Base-by-base conservation (phyloP, 2,888 invertebrate species). In the Oegoconia quadripuncta region DNA sequence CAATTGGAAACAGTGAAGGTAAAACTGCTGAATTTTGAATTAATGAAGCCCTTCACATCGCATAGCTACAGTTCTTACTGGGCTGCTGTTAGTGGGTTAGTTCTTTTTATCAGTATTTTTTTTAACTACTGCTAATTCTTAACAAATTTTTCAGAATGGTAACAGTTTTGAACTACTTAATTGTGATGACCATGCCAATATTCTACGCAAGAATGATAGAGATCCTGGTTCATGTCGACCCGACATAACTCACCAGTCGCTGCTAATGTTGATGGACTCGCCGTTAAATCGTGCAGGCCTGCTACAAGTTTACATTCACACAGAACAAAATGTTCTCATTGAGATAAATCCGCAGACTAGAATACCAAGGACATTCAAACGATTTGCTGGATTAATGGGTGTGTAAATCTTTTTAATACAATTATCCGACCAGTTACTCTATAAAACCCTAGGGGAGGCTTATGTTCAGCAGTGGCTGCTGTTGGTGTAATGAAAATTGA, bases 361-460 rank as follows among this genome's bases (percentile, higher is more conserved):
- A 64, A 97, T 99, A 79, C 99, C 99, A 0, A 89, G 98, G 49
- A 99, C 98, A 1, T 99, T 97, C 70, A 98, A 98, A 73, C 90
- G 98, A 71, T 99, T 99, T 89, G 96, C 97, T 55, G 98, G 98
- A 8, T 83, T 99, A 29, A 98, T 99, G 94, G 97, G 97, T 97
- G 88, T 44, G 64, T 57, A 42, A 32, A 29, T 17, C 31, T 32
- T 27, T 29, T n/a, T n/a, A n/a, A n/a, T n/a, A n/a, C n/a, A n/a
- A n/a, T n/a, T n/a, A n/a, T n/a, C n/a, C n/a, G n/a, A n/a, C n/a
- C n/a, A n/a, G n/a, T n/a, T n/a, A n/a, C n/a, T n/a, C n/a, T n/a
- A n/a, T n/a, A n/a, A n/a, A n/a, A n/a, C n/a, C n/a, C n/a, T n/a
- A n/a, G n/a, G n/a, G n/a, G n/a, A n/a, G n/a, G n/a, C n/a, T n/a